phyloP scores from a whole-genome alignment of 2,113 vertebrate genomes.

The Axis porcinus region DNA sequence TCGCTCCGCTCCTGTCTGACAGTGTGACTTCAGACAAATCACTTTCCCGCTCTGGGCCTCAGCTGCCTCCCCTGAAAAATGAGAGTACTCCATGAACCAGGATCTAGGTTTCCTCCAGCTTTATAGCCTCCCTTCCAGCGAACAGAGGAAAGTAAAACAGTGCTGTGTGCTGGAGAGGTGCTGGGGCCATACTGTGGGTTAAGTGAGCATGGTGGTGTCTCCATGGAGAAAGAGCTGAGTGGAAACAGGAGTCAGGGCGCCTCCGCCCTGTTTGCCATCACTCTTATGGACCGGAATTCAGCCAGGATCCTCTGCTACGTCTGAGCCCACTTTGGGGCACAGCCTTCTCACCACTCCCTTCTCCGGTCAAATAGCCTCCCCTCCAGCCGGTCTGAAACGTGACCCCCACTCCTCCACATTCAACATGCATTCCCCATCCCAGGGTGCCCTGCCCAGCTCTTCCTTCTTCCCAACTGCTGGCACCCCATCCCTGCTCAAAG shows the following conservation, averaged over 20 bases:
- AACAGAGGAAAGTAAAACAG: background rate
- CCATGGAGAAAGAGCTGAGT: background rate
- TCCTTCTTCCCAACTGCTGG: background rate
- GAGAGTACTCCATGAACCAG: background rate
- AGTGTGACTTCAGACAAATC: background rate
- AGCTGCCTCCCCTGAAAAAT: background rate
- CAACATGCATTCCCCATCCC: background rate
- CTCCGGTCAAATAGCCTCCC: background rate
- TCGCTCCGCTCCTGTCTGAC: background rate
- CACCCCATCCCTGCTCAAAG: background rate
- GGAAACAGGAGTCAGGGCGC: background rate
- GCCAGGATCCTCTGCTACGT: background rate
- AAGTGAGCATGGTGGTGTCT: background rate
- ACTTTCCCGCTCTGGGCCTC: background rate
- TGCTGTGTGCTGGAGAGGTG: background rate
- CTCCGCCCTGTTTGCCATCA: background rate
- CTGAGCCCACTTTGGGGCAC: background rate
- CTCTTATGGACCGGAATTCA: background rate
- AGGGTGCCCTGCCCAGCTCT: fast-evolving
- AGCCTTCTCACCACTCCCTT: background rate
- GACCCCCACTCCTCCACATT: background rate
- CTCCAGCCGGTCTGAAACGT: background rate
- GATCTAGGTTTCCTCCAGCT: background rate
- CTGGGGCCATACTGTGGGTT: too few relatives aligned
- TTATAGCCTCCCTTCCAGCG: background rate